Conservation (phyloP, 2,888 invertebrate genomes). For the Caenorhabditis macrosperma region DNA sequence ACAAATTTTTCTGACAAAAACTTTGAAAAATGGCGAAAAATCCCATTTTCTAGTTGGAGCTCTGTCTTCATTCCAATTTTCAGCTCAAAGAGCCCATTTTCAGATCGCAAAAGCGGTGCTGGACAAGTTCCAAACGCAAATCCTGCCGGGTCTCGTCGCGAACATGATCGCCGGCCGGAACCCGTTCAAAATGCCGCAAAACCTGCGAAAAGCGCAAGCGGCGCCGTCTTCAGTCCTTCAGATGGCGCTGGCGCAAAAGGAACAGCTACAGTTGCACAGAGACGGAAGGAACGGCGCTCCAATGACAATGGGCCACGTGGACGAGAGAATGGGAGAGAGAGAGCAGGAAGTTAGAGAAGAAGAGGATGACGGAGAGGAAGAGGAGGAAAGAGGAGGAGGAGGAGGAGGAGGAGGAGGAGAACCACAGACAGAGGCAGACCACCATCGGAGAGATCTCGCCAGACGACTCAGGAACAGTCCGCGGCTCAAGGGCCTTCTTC, state of each 20-base stretch:
- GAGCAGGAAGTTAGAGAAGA: slow-evolving; percentile 22
- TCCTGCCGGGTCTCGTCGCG: slow-evolving; percentile 75
- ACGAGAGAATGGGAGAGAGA: slow-evolving; percentile 24
- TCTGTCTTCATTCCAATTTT: too few relatives aligned
- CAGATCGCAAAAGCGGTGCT: slow-evolving; percentile 76
- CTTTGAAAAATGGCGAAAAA: too few relatives aligned
- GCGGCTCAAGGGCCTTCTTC: slow-evolving; percentile 48
- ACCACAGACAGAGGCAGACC: slow-evolving; percentile 42
- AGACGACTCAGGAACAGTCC: slow-evolving; percentile 59
- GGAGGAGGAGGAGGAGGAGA: slow-evolving; percentile 19
- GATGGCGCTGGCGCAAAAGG: slow-evolving; percentile 39
- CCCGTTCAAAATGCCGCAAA: slow-evolving; percentile 69
- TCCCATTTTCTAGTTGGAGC: too few relatives aligned
- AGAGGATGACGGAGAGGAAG: slow-evolving; percentile 23
- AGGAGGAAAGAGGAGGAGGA: slow-evolving; percentile 3
- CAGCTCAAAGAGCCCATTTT: slow-evolving; percentile 15
- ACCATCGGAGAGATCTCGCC: slow-evolving; percentile 45
- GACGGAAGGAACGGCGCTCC: slow-evolving; percentile 3
- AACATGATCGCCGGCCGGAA: slow-evolving; percentile 74
- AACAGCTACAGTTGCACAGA: slow-evolving; percentile 13
- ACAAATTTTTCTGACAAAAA: too few relatives aligned
- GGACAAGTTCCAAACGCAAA: slow-evolving; percentile 77
- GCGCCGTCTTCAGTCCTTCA: slow-evolving; percentile 34
- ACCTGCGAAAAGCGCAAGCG: slow-evolving; percentile 57
- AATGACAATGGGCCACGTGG: slow-evolving; percentile 23